These are phyloP conservation scores for Pasiphila rectangulata DNA, from an alignment of 2,888 invertebrate genomes.

Conservation along the genomic window DNA sequence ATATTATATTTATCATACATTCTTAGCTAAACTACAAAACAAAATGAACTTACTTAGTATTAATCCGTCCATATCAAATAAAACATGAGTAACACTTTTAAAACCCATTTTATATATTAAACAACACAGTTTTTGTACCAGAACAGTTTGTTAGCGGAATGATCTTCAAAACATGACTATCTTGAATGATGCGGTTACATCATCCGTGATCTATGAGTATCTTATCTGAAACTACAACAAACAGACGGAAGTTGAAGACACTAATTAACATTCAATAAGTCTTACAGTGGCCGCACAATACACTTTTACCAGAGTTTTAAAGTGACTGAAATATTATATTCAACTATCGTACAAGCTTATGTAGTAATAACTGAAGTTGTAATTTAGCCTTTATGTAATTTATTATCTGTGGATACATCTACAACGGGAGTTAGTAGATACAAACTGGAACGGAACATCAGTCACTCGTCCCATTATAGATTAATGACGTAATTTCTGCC, in stretches of 20 bases:
- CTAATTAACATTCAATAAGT: slow-evolving; percentile 13
- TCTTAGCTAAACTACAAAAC: background rate
- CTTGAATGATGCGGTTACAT: slow-evolving; percentile 23
- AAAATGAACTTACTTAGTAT: slow-evolving; percentile 65
- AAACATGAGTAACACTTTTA: slow-evolving; percentile 57
- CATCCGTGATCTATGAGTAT: slow-evolving; percentile 31
- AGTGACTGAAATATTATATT: background rate
- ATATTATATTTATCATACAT: no score
- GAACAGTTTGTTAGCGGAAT: background rate
- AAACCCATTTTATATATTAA: slow-evolving; percentile 45
- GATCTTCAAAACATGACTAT: slow-evolving; percentile 1
- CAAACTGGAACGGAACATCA: no score
- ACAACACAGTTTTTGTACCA: slow-evolving; percentile 19
- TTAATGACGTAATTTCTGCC: no score
- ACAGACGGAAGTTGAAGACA: slow-evolving; percentile 5
- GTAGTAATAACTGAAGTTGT: no score
- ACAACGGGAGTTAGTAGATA: no score
- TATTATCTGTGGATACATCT: no score
- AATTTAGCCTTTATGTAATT: no score
- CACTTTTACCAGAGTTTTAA: no score
- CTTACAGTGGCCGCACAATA: no score
- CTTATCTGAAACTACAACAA: slow-evolving; percentile 29
- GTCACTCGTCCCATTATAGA: no score
- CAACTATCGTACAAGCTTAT: no score
- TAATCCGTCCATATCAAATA: slow-evolving; percentile 75